Evolutionary conservation across 2,113 vertebrate species (phyloP), one percentile per base, ranked within the genome.

Genomic region (Corythornis cristatus): DNA sequence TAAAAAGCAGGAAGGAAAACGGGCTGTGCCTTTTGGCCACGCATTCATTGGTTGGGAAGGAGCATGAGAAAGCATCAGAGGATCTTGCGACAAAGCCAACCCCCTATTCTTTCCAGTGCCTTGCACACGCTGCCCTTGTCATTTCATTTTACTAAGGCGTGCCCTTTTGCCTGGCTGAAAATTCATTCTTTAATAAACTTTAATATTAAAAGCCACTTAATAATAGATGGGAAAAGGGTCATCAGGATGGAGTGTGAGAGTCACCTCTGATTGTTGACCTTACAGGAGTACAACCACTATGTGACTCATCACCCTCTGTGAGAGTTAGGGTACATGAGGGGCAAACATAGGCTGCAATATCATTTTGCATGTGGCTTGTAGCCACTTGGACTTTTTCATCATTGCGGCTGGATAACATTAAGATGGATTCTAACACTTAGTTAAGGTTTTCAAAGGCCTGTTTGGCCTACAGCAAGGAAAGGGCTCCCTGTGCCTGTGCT

Each of bases 131-230:
- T 62, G 58, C 16, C 54, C 71, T 45, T 51, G 3, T 43, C 6
- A 0, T 10, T 73, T 50, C 5, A 0, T 72, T 93, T 73, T 46
- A 53, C 33, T 28, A 50, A 29, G 33, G 23, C 0, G 0, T 7
- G 20, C 26, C 35, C 68, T 91, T 87, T 76, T 26, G 31, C 74
- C 45, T n/a, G 28, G 18, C 62, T 53, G 33, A 78, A 45, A 88
- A 83, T 64, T 89, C 19, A 22, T 56, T 83, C 35, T 60, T 83
- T 57, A 76, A 43, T 76, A 62, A 77, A 76, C 26, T 76, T 88
- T 18, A 64, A 78, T 53, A 23, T 81, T 72, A 74, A 90, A 88
- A 88, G 70, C 29, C 11, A 11, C 57, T 79, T 68, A 71, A 29
- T 29, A 45, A 8, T 28, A 33, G 53, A 51, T 14, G 22, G 31